Percentiles rank a stretch among this genome's conserved stretches.
These are phyloP conservation scores for cat (Felis catus) DNA, from an alignment of 2,113 vertebrate genomes.

Conservation along the genomic window DNA sequence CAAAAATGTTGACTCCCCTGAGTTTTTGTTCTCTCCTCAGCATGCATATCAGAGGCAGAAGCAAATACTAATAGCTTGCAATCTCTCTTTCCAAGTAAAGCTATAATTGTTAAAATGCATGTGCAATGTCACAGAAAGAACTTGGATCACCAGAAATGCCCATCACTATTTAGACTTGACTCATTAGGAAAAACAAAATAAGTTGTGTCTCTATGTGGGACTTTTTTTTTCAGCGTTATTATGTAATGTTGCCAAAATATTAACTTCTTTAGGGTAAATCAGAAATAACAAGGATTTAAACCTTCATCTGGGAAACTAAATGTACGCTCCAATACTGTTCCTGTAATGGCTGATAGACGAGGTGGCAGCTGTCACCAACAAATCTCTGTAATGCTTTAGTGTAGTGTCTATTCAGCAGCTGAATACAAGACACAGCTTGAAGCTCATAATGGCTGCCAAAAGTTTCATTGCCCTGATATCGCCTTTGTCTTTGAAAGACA, in stretches of 20 bases:
- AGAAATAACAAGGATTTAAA: not conserved
- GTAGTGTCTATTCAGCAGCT: not conserved
- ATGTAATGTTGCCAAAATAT: not conserved
- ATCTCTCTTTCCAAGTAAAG: not conserved
- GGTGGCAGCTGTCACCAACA: slow-evolving; percentile 29
- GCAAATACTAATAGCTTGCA: slow-evolving; percentile 2
- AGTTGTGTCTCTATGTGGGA: not conserved
- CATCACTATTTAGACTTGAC: not conserved
- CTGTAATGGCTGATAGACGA: slow-evolving; percentile 36
- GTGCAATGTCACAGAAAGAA: slow-evolving; percentile 2
- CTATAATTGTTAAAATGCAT: not conserved
- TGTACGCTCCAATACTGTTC: not conserved
- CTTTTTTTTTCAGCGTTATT: not conserved
- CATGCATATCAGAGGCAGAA: slow-evolving; percentile 11
- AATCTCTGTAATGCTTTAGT: not conserved
- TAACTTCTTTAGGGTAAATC: not conserved
- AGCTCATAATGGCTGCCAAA: slow-evolving; percentile 31
- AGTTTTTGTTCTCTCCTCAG: slow-evolving; percentile 24
- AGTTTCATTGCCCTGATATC: not conserved
- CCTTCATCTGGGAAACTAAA: slow-evolving; percentile 23
- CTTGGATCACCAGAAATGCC: not conserved
- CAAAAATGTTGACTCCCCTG: not conserved
- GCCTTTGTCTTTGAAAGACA: slow-evolving; percentile 43
- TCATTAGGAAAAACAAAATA: not conserved
- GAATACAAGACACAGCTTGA: slow-evolving; percentile 52